Evolutionary conservation across 2,888 invertebrate genomes (phyloP), one percentile per base, ranked within the genome.

Genomic region (Abscondita cerata): DNA sequence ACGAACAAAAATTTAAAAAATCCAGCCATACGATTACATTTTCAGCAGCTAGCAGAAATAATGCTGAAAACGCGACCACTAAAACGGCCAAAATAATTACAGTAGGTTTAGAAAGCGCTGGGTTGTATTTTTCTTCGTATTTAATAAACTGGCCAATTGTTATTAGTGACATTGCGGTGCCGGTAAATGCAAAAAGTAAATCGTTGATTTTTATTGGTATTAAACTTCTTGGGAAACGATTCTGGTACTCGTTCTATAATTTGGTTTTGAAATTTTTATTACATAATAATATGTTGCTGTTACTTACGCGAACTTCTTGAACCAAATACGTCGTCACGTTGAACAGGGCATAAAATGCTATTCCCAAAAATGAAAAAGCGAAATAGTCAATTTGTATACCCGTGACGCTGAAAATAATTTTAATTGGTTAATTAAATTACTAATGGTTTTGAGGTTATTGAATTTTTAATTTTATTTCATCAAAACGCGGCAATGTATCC

Each of bases 161-260:
- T 44, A 44, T 18, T 44, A 44, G n/a, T 5, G 44, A 16, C 16
- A 44, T 16, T 18, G 1, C 16, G 2, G 44, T 44, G 2, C 44
- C 44, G 11, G 16, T 16, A 11, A 44, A 5, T 4, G 44, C 16
- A 19, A 19, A 44, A 1, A 44, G 18, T 18, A 44, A 18, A 9
- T 44, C 44, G n/a, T 44, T 44, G 3, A 44, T 11, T 3, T 18
- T 16, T 1, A 44, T 19, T 11, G 44, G 44, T 11, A 44, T 44
- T 44, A 44, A 44, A n/a, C 44, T 44, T 44, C 8, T 18, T 8
- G 44, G 44, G 19, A 18, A 44, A 18, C 44, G 44, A 6, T 19
- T 16, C 2, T 9, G 1, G 8, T 44, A 44, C n/a, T 44, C 44
- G 18, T 44, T 19, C 44, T 44, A n/a, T 44, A 5, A 18, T 19